Evolutionary conservation across 2,888 invertebrate species (phyloP), one percentile per base, ranked within the genome.

Genomic region (Tenthredo scrophulariae): DNA sequence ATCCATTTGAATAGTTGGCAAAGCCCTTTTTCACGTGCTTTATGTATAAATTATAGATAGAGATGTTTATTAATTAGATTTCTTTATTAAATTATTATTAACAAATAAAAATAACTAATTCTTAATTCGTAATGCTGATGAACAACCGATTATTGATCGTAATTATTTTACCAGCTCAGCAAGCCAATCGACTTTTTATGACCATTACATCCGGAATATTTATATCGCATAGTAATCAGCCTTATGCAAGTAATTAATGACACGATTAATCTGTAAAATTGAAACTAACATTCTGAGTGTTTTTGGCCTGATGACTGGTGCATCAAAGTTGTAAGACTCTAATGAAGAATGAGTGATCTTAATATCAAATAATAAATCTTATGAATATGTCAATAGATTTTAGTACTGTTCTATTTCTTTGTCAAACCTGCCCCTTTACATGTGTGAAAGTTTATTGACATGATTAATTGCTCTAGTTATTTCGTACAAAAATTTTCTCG

Each of bases 291-390:
- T 29, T 58, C 33, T 74, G 22, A 62, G 13, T 26, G 80, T 83
- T 90, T 90, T 87, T 87, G 86, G 88, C 87, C 87, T 88, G 89
- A 90, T 90, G 90, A 90, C 89, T 86, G 88, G 89, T 58, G 87
- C 90, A 90, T 87, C 89, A 88, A 87, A 40, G 88, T 90, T 88
- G 86, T 75, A 87, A 90, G 88, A 87, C 89, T 87, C 22, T 82
- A 84, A 43, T 9, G 13, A 26, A n/a, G 22, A 50, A 83, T 50
- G 33, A 22, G 58, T 37, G 67, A 43, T 83, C 50, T 46, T 67
- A 37, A 65, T 43, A 67, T 65, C 18, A 46, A n/a, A 72, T 72
- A 43, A 74, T 74, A 74, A 74, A 74, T 74, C 43, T 22, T 54
- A 7, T n/a, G n/a, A n/a, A n/a, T n/a, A n/a, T 54, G n/a, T 54